phyloP scores from a whole-genome alignment of 2,888 invertebrate species.

The Halictus quadricinctus region DNA sequence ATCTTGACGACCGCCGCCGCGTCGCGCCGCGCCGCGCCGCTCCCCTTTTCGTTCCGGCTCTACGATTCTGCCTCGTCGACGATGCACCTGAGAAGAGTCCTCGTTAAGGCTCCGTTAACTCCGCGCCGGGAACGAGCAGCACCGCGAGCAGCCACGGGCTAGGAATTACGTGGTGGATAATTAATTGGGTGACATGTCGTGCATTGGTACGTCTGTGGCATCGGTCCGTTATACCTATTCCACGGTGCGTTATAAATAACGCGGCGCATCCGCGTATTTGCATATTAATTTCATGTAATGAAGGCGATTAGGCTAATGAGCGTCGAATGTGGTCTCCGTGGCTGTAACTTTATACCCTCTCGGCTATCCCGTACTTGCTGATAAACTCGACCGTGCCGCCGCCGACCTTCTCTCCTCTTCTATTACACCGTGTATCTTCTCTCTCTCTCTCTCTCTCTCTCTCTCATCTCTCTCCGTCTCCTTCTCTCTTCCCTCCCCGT shows the following conservation, averaged over 20 bases:
- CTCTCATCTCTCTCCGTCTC: background rate
- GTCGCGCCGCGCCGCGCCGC: background rate
- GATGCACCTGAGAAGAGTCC: slow-evolving; percentile 62
- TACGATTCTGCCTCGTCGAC: slow-evolving; percentile 52
- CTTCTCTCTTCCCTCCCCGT: background rate
- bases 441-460: background rate
- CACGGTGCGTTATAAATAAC: slow-evolving; percentile 73
- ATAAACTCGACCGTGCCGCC: slow-evolving; percentile 58
- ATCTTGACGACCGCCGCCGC: slow-evolving; percentile 42
- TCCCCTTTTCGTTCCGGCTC: slow-evolving; percentile 44
- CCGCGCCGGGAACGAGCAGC: slow-evolving; percentile 34
- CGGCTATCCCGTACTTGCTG: slow-evolving; percentile 60
- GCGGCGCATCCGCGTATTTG: slow-evolving; percentile 75
- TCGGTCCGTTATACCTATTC: slow-evolving; percentile 69
- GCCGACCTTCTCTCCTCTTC: background rate
- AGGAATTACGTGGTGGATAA: slow-evolving; percentile 72
- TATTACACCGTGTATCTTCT: background rate
- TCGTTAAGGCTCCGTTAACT: slow-evolving; percentile 71
- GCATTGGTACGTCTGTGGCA: slow-evolving; percentile 63
- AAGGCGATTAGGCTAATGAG: slow-evolving; percentile 79
- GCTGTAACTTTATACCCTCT: slow-evolving; percentile 67
- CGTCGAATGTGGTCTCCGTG: slow-evolving; percentile 73
- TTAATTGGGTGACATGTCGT: slow-evolving; percentile 78
- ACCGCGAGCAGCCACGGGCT: slow-evolving; percentile 37
- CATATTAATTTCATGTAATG: slow-evolving; percentile 80